Evolutionary conservation across 2,797 vertebrate genomes (phyloP), one percentile per base, ranked within the genome.

Genomic region (Threskiornis aethiopicus): DNA sequence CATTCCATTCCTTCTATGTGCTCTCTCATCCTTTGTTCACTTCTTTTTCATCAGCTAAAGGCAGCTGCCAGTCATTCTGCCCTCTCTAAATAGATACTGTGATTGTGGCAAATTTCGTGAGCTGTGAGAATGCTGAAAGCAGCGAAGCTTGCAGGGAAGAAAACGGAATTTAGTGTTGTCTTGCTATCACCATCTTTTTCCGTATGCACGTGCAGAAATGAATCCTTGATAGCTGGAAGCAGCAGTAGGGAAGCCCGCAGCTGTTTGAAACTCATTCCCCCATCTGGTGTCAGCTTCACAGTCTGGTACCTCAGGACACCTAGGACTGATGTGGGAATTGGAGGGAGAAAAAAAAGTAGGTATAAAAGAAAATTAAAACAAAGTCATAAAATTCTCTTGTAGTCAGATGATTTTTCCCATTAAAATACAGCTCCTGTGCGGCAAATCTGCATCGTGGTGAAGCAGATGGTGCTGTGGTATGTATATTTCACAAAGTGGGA

Each of bases 391-490:
- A 82, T 42, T 16, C 13, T 84, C 79, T 37, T 3, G 12, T 59
- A 90, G 64, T 46, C 88, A 84, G 77, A 62, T 37, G 7, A 75
- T 64, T 91, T 78, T 55, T 26, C 29, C 69, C 33, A 10, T 47
- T 55, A 18, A 71, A 87, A 28, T 6, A 4, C 66, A 11, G 54
- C 76, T 81, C 72, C 76, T 42, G 0, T 51, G 77, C 33, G 1
- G 58, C 46, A 92, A 54, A 90, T 41, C 59, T 44, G n/a, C 79
- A 19, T 2, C 7, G 2, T 8, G 66, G n/a, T 62, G 75, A 24
- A 87, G 96, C 96, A 95, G 96, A 87, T 94, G 96, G 91, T 64
- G 87, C 93, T 29, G 66, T 62, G 82, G 15, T 35, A 42, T 35
- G 91, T 79, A 11, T 29, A 16, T 37, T 54, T 61, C 65, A 59